Evolutionary conservation across 2,888 invertebrate genomes (phyloP).

Genomic region (Andrena dorsata): DNA sequence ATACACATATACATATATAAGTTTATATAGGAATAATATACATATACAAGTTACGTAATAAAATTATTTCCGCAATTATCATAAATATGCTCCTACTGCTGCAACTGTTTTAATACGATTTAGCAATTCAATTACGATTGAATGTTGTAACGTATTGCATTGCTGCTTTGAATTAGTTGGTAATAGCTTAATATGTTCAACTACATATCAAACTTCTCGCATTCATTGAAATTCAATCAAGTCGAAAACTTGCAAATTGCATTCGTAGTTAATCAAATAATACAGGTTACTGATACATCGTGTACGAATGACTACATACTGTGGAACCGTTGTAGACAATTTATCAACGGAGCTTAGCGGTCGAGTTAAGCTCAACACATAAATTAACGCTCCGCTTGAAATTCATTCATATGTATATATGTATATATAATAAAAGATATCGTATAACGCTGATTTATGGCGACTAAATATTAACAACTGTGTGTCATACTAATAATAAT

Average conservation of each 20-base stretch:
- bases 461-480: constrained; percentile 36
- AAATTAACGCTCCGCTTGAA: constrained; percentile 45
- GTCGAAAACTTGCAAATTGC: constrained; percentile 24
- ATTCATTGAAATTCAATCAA: neutral
- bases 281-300: constrained; percentile 35
- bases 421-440: constrained; percentile 43
- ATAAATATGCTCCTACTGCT: too few species aligned
- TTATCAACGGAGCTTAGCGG: constrained; percentile 22
- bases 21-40: too few species aligned
- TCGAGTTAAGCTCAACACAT: constrained; percentile 20
- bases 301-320: constrained; percentile 22
- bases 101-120: too few species aligned
- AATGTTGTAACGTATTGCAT: too few species aligned
- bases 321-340: constrained; percentile 21
- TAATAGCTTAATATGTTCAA: too few species aligned
- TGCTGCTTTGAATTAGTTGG: too few species aligned
- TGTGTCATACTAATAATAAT: neutral
- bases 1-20: too few species aligned
- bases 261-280: constrained; percentile 15
- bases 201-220: too few species aligned
- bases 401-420: constrained; percentile 36
- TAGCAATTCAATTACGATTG: too few species aligned
- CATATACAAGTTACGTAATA: too few species aligned
- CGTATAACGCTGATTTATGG: constrained; percentile 44
- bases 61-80: too few species aligned